phyloP scores from a whole-genome alignment of 2,888 invertebrate species.

The Xanthia icteritia region DNA sequence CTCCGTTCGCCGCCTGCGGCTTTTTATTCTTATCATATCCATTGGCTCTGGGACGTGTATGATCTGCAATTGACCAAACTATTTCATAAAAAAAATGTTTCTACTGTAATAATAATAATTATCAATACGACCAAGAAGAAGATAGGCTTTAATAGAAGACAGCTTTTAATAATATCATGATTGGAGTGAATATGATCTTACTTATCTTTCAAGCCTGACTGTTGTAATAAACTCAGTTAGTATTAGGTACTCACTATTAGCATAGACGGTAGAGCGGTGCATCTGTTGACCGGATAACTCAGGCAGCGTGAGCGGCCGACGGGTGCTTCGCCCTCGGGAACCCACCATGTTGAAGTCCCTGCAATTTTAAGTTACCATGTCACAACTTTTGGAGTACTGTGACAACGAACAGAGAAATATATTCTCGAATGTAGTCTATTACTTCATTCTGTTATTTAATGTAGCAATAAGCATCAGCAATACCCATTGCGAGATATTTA shows the following conservation, averaged over 20 bases:
- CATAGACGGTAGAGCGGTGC: slow-evolving; percentile 84
- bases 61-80: slow-evolving; percentile 74
- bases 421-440: no score
- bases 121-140: neutral
- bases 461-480: slow-evolving; percentile 20
- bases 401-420: neutral
- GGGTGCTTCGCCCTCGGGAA: slow-evolving; percentile 75
- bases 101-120: neutral
- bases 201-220: no score
- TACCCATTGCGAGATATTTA: neutral
- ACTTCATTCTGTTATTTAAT: no score
- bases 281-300: slow-evolving; percentile 82
- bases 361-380: slow-evolving; percentile 49
- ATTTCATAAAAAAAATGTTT: slow-evolving; percentile 17
- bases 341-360: slow-evolving; percentile 79
- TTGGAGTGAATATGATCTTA: neutral
- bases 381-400: neutral
- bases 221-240: neutral
- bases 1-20: slow-evolving; percentile 76
- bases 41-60: slow-evolving; percentile 82
- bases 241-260: slow-evolving; percentile 79
- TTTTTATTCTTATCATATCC: slow-evolving; percentile 84
- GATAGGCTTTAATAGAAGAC: no score
- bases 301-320: slow-evolving; percentile 84
- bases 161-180: neutral